Evolutionary conservation across 2,113 vertebrate genomes (phyloP), one percentile per base, ranked within the genome.

Genomic region (Notarius quadriscutis): DNA sequence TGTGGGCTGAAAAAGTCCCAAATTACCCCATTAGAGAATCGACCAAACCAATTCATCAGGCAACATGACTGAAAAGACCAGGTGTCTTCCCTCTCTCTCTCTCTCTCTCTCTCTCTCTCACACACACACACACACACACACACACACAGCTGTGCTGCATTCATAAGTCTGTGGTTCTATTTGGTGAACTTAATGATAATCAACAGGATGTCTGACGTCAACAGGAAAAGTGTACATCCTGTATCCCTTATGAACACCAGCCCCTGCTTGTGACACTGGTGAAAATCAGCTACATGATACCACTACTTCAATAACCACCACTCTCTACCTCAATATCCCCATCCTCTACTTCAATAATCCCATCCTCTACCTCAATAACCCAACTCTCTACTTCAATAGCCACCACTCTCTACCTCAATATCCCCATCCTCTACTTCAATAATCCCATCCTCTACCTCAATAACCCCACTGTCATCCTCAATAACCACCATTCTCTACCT

Each of bases 111-210:
- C 57, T 25, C 78, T 25, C 55, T 10, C 27, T 51, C 53, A 82
- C 81, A 63, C 34, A 82, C 81, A 65, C 81, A 63, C 34, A 25
- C 81, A 65, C 81, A 65, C 81, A 65, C 62, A 83, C 41, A 69
- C 65, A 69, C 48, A 69, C 67, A 55, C 65, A 57, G 25, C 53
- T 79, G 53, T 57, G 41, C 63, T 83, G 34, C 41, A 83, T 83
- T 67, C 58, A 69, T 83, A 30, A 83, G 12, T 27, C 34, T 11
- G 25, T 17, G 15, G 48, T 27, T 83, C 50, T 83, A n/a, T 50
- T 51, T 83, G 48, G 15, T 69, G 63, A 83, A 83, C 12, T 48
- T 65, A 67, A 48, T 50, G 62, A 83, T 51, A 30, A 50, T 83
- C 22, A 83, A 67, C 82, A 83, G 81, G 81, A 83, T 12, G 1